Base-by-base conservation (phyloP, 1,140 invertebrate species). In the Euura saliciscinereae region DNA sequence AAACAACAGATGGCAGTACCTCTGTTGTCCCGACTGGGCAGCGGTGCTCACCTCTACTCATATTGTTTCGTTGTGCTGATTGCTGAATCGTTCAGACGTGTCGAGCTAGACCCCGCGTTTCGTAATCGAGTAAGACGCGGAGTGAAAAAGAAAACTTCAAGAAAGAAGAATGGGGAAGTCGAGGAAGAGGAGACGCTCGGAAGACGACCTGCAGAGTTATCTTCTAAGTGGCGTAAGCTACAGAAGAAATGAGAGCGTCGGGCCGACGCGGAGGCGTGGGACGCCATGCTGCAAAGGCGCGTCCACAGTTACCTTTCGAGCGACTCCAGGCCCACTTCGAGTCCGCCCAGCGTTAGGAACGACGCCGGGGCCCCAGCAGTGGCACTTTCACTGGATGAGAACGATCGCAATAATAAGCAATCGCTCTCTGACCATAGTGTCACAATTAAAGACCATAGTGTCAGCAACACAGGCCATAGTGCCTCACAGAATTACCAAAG, bases 1-100 rank as follows among this genome's bases (percentile, higher is more conserved):
- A 51, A 51, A 51, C 6, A 51, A 51, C 46, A 51, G 46, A 51
- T 51, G 46, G 46, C 46, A 51, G 46, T 11, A 51, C 46, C 46
- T 51, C 46, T 51, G 11, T 51, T 6, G 11, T 51, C 46, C 46
- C 46, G 6, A 51, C 46, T 51, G 46, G 46, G 46, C 46, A 51
- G 46, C 46, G 46, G 46, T 11, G 46, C 11, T 51, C 46, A 6
- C 46, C 6, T 7, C 46, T 51, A 6, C 6, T 51, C 1, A 51
- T 51, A 51, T 51, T 51, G 46, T 51, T 51, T 51, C 46, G 46
- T 51, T 51, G 46, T 51, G 46, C 46, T 51, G 46, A 51, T n/a
- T 51, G 46, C 46, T 51, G 46, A 51, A 51, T 51, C 46, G 11
- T 51, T 51, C 46, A 51, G 46, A 51, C 46, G 46, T 51, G 11